phyloP scores from a whole-genome alignment of 2,888 invertebrate species.

The Macroteleia sp. region DNA sequence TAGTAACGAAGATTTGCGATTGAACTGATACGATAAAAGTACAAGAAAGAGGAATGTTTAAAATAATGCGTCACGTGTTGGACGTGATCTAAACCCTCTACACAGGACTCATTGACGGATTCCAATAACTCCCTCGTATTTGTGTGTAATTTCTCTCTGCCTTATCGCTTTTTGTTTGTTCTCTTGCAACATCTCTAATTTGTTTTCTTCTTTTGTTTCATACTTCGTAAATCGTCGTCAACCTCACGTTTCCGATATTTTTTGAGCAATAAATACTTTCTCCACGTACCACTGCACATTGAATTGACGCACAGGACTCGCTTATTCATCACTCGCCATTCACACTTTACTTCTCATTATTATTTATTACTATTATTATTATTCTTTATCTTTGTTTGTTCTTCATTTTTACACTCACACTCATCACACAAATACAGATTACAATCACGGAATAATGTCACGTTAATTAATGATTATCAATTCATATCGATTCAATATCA shows the following conservation, averaged over 20 bases:
- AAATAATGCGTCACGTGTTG: constrained; percentile 51
- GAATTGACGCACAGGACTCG: constrained; percentile 83
- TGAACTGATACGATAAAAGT: constrained; percentile 48
- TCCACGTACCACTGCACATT: constrained; percentile 83
- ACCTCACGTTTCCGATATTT: constrained; percentile 75
- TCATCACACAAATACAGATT: constrained; percentile 76
- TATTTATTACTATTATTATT: constrained; percentile 26
- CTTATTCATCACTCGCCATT: constrained; percentile 53
- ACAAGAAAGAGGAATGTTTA: constrained; percentile 60
- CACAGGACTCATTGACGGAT: constrained; percentile 60
- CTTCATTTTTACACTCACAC: constrained; percentile 58
- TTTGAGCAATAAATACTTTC: constrained; percentile 84
- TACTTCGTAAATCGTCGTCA: constrained; percentile 62
- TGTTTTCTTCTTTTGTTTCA: constrained; percentile 46
- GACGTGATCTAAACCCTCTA: constrained; percentile 46
- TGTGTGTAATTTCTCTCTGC: constrained; percentile 63
- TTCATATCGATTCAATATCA: constrained; percentile 84
- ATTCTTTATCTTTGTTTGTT: constrained; percentile 44
- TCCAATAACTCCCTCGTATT: constrained; percentile 62
- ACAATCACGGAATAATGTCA: constrained; percentile 77
- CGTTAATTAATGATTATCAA: constrained; percentile 84
- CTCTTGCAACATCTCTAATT: constrained; percentile 64
- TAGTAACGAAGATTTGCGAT: constrained; percentile 23
- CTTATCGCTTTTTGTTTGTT: constrained; percentile 64
- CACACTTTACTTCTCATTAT: constrained; percentile 22